Conservation (phyloP, 1,140 invertebrate genomes). For the Apis cerana region DNA sequence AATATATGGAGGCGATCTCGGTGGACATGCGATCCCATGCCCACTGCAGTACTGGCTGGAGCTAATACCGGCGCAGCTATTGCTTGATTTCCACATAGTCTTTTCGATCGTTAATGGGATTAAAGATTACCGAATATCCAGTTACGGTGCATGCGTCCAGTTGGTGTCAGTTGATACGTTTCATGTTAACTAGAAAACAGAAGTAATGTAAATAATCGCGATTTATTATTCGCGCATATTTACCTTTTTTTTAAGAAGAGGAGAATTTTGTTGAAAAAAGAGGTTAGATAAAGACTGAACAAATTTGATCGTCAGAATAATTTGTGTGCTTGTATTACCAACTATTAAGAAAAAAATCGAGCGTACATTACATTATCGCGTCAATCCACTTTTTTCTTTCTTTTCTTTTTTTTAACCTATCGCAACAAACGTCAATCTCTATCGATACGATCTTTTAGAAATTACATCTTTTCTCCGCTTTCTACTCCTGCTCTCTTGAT, state of each 20-base stretch:
- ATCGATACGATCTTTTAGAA: too few species aligned
- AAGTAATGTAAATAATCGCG: neutral
- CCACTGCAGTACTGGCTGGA: neutral
- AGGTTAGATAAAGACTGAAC: neutral
- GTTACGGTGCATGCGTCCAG: neutral
- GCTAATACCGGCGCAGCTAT: neutral
- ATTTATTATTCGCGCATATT: neutral
- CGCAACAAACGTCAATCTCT: too few species aligned
- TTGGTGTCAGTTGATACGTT: neutral
- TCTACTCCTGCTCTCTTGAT: too few species aligned
- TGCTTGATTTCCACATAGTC: neutral
- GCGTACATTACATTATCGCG: too few species aligned
- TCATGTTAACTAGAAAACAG: slow-evolving; percentile 1
- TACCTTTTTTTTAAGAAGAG: neutral
- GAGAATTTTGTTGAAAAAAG: neutral
- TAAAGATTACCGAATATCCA: neutral
- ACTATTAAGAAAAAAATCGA: neutral
- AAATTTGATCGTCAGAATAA: neutral
- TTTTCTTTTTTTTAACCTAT: neutral
- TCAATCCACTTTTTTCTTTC: neutral
- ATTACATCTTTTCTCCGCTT: too few species aligned
- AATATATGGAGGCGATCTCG: slow-evolving; percentile 48
- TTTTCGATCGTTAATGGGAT: neutral
- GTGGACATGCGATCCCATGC: slow-evolving; percentile 48
- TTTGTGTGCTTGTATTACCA: neutral